Base-by-base conservation (phyloP, 2,113 vertebrate genomes). In the Hypocryptadius cinnamomeus region DNA sequence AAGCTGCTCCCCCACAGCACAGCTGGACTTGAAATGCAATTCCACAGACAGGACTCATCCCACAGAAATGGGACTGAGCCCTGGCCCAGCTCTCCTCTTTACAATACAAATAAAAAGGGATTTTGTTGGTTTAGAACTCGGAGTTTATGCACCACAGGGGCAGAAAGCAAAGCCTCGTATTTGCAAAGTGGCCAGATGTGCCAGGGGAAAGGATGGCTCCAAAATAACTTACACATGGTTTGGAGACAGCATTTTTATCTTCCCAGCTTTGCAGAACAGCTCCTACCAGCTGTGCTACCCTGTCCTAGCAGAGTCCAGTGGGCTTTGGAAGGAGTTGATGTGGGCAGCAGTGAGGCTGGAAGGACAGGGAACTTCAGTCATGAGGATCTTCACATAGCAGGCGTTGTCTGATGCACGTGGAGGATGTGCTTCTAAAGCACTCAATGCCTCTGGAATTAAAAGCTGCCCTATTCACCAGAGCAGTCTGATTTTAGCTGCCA, bases 341-440 rank as follows among this genome's bases (percentile, higher is more conserved):
- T 0, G 18, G 45, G 50, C 27, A 81, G 18, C 31, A 6, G 1
- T 11, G 6, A 4, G 64, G 19, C 59, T 85, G 76, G 44, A 37
- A 48, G 68, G 50, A 16, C 5, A 6, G 2, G 19, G 0, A 5
- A 3, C 27, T 30, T 3, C 6, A 33, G 16, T 11, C 78, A 42
- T 35, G 44, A 23, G 31, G 30, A 14, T n/a, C 76, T 65, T 4
- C n/a, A 23, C 0, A 1, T 18, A 3, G 14, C 3, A 0, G 2
- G 1, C 0, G 0, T 40, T 45, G n/a, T 13, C 65, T 33, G 31
- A 5, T 37, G 57, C 31, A 4, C 23, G 0, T 1, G 30, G 39
- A 64, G 44, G 40, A 60, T 1, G 7, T 3, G 2, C 24, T 42
- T 63, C 72, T 11, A 6, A 27, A 15, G 57, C 30, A 8, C 27